Conservation (phyloP, 2,113 vertebrate species). For the Neofelis nebulosa region DNA sequence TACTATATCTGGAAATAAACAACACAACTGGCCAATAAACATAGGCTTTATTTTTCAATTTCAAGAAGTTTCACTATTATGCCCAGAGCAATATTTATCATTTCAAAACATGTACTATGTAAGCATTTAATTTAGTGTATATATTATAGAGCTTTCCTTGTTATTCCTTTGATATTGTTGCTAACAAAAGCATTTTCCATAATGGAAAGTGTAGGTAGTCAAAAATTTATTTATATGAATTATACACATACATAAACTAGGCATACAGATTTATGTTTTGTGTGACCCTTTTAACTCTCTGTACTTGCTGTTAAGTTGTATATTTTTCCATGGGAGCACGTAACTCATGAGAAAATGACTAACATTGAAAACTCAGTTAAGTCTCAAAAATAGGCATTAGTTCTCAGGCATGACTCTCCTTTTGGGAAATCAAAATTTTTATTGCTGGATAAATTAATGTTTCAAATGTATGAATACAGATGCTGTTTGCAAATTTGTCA, state of each 20-base stretch:
- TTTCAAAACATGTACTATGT: conserved; percentile 55
- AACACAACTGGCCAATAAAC: background rate
- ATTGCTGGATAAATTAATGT: conserved; percentile 88
- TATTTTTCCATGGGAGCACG: conserved; percentile 84
- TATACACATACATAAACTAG: conserved; percentile 81
- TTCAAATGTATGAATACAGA: conserved; percentile 89
- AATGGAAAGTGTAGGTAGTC: conserved; percentile 74
- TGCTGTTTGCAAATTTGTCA: conserved; percentile 88
- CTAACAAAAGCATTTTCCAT: conserved; percentile 80
- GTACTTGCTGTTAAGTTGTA: conserved; percentile 87
- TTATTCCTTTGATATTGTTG: conserved; percentile 71
- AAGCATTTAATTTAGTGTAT: conserved; percentile 59
- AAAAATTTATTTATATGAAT: conserved; percentile 85
- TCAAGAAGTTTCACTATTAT: conserved; percentile 26
- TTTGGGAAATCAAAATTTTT: conserved; percentile 90
- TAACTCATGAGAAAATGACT: conserved; percentile 87
- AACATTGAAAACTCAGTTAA: conserved; percentile 86
- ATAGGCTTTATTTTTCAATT: conserved; percentile 36
- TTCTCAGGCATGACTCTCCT: conserved; percentile 84
- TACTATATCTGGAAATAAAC: background rate
- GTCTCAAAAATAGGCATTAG: conserved; percentile 84
- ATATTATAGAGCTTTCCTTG: conserved; percentile 49
- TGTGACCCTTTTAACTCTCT: conserved; percentile 88
- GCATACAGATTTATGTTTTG: conserved; percentile 86
- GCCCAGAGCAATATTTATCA: conserved; percentile 50